Base-by-base conservation (phyloP, 2,797 vertebrate species). In the Notoglanidium macrostoma region DNA sequence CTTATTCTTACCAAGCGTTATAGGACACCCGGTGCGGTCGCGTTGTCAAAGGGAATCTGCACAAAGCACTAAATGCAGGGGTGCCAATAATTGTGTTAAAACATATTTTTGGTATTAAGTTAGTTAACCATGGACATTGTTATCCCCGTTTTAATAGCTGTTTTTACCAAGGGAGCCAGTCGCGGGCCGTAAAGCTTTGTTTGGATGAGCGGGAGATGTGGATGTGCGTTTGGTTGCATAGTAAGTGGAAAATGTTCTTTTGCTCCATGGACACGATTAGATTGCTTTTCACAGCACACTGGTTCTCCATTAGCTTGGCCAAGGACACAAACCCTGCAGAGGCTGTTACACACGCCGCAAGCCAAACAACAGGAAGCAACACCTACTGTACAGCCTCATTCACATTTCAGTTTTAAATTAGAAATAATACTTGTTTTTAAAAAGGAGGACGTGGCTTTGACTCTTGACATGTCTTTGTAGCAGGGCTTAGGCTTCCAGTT, bases 231-330 rank as follows among this genome's bases (percentile, higher is more conserved):
- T 85, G 17, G 54, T 84, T 70, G 76, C 74, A 29, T 79, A 84
- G 85, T 81, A 81, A 86, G 51, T 65, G 55, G 35, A 77, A 73
- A 40, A 40, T 51, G 19, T 70, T 67, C 23, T 68, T 79, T 83
- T 68, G 77, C 40, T 59, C 79, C 77, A 84, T 63, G 84, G 84
- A 67, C 59, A 73, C 21, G 65, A 79, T 88, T 65, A 68, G 70
- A 83, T 88, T 77, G 26, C 14, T 51, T 88, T 85, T 84, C 51
- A 85, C 68, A 55, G 54, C 63, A 80, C 77, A 74, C 2, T 79
- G 63, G 51, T 85, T 82, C 49, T 73, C n/a, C 63, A 51, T 65
- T 67, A 54, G 49, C 57, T 54, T 35, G 46, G 23, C 59, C 49
- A 80, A 63, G 59, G 72, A 54, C 40, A 29, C 72, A 77, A 21